These are phyloP conservation scores for Alviniconcha strummeri DNA, from an alignment of 2,888 invertebrate genomes.

Conservation along the genomic window DNA sequence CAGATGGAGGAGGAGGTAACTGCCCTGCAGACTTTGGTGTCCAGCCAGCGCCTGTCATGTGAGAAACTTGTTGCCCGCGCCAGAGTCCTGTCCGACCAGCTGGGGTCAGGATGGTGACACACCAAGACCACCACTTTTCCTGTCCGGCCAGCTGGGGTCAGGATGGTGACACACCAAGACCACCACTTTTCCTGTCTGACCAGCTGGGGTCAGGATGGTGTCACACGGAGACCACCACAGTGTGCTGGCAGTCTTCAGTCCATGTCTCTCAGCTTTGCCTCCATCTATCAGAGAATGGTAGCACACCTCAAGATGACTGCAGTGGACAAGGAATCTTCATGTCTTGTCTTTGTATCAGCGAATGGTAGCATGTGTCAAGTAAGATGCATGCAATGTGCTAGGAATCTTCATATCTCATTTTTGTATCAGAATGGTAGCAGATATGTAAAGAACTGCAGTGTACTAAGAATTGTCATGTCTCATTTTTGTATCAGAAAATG, in stretches of 20 bases:
- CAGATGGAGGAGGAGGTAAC: constrained; percentile 55
- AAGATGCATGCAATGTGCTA: too few species aligned
- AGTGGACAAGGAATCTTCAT: too few species aligned
- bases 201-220: constrained; percentile 27
- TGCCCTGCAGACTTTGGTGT: constrained; percentile 46
- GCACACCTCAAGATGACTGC: too few species aligned
- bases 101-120: constrained; percentile 20
- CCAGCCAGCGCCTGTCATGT: constrained; percentile 52
- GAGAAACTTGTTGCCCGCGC: constrained; percentile 54
- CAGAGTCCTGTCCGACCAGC: constrained; percentile 42
- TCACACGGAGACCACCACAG: background rate
- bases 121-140: background rate
- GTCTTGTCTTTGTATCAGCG: too few species aligned
- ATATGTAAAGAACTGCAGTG: too few species aligned
- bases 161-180: background rate
- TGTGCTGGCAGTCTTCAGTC: background rate
- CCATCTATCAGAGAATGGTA: background rate
- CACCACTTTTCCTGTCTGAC: constrained; percentile 37
- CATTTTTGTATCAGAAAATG: too few species aligned
- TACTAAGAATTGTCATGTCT: too few species aligned
- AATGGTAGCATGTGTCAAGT: too few species aligned
- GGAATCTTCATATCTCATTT: too few species aligned
- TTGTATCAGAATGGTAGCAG: too few species aligned
- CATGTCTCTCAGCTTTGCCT: background rate
- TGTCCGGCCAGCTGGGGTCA: background rate